Percentiles rank a stretch among this genome's conserved stretches.
These are phyloP conservation scores for Elachura formosa DNA, from an alignment of 2,113 vertebrate genomes.

Conservation along the genomic window DNA sequence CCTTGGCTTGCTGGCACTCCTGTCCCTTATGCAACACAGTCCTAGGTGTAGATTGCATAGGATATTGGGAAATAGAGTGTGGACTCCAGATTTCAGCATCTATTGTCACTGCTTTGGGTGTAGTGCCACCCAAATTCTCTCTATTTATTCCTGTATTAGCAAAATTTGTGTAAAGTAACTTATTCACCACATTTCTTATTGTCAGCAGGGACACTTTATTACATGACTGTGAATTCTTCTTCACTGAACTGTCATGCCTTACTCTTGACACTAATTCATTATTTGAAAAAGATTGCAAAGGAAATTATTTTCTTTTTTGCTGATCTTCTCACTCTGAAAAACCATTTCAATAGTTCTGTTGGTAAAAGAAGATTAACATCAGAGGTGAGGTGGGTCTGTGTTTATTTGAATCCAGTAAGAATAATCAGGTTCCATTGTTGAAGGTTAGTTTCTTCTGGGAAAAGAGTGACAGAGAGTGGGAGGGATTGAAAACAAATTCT, in stretches of 20 bases:
- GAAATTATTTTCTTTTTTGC: not conserved
- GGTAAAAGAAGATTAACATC: not conserved
- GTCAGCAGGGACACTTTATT: not conserved
- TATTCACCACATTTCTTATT: not conserved
- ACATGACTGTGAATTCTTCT: not conserved
- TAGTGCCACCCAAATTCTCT: not conserved
- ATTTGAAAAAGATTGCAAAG: not conserved
- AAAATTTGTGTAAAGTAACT: not conserved
- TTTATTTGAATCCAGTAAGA: not conserved
- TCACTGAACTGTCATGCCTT: not conserved
- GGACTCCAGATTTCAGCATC: not conserved
- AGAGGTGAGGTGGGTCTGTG: not conserved
- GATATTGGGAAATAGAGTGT: not conserved
- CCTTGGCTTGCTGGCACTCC: not conserved
- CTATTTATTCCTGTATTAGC: not conserved
- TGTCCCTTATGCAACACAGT: not conserved
- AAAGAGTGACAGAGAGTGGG: not conserved
- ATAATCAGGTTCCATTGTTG: not conserved
- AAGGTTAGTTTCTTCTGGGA: not conserved
- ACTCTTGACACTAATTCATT: not conserved
- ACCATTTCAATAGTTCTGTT: fast-evolving
- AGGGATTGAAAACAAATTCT: not conserved
- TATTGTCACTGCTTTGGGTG: not conserved
- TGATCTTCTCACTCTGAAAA: not conserved
- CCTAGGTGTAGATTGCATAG: not conserved